Base-by-base conservation (phyloP, 1,140 invertebrate species). In the Hydropsyche tenuis region DNA sequence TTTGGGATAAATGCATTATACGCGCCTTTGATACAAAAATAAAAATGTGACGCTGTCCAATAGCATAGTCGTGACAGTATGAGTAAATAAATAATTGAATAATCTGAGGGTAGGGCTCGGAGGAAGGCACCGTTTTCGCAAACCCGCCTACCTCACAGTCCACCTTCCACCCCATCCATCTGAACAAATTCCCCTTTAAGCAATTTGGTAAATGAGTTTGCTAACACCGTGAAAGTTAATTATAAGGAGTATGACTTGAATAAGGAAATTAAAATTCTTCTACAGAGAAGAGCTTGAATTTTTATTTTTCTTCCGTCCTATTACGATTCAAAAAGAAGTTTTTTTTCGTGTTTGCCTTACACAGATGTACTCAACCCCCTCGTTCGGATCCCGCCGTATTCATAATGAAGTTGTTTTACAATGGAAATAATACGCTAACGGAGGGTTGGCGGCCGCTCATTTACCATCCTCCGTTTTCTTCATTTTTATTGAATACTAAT, bases 201-300 rank as follows among this genome's bases (percentile, higher is more conserved):
- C 72, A 75, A 78, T 78, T 78, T 75, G 74, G 68, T 78, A 78
- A 78, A 78, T 78, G 77, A 78, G 77, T 78, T 78, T 78, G 77
- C 74, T 75, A 78, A 78, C 77, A 78, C 77, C 77, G 77, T 78
- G 74, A 78, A 78, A 78, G 77, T 78, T 78, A 78, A 78, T 78
- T 78, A 78, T 75, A 78, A 73, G 73, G 76, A 77, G 73, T 75
- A 77, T 75, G 73, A 77, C 76, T 77, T 60, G 77, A 78, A 78
- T 75, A 78, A 78, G 77, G 77, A 78, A 78, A 78, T 78, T 78
- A 78, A 78, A 78, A 78, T 75, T 76, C 77, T 75, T 78, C 68
- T 75, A 68, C 69, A 46, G 72, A 74, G 72, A 74, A 62, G 23
- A 77, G 73, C 75, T 77, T 69, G 68, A 69, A 74, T 78, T 75